Conservation (phyloP, 2,888 invertebrate genomes). For the Coremacera marginata region DNA sequence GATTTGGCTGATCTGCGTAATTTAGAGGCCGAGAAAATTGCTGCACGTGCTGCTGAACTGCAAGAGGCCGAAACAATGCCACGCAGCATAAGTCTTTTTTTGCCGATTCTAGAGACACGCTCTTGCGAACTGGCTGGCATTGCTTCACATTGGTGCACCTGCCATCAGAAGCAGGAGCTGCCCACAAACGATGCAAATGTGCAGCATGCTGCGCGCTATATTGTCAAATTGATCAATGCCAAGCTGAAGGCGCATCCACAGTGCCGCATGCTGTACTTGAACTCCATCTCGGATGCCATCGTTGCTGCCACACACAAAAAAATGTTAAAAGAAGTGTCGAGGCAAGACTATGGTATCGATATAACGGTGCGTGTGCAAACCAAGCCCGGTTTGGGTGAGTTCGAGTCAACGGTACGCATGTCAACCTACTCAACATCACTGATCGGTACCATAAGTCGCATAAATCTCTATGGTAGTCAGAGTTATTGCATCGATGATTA, state of each 20-base stretch:
- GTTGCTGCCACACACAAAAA: slow-evolving; percentile 70
- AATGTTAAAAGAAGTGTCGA: slow-evolving; percentile 61
- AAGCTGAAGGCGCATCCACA: slow-evolving; percentile 74
- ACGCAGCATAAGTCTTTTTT: slow-evolving; percentile 82
- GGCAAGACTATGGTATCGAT: slow-evolving; percentile 63
- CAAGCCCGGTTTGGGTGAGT: slow-evolving; percentile 72
- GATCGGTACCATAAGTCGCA: slow-evolving; percentile 79
- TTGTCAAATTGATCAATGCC: slow-evolving; percentile 77
- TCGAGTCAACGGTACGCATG: slow-evolving; percentile 82
- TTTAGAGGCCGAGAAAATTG: slow-evolving; percentile 69
- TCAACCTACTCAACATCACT: slow-evolving; percentile 61
- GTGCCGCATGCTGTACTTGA: slow-evolving; percentile 76
- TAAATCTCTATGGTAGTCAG: slow-evolving; percentile 85
- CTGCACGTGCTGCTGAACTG: slow-evolving; percentile 63
- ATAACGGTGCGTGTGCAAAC: slow-evolving; percentile 70
- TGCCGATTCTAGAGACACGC: slow-evolving; percentile 77
- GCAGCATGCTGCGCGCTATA: slow-evolving; percentile 72
- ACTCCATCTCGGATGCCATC: slow-evolving; percentile 77
- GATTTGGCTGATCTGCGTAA: slow-evolving; percentile 75
- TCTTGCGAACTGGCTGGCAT: slow-evolving; percentile 85
- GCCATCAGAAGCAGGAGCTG: slow-evolving; percentile 77
- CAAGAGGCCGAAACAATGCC: slow-evolving; percentile 67
- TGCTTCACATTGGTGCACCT: slow-evolving; percentile 89
- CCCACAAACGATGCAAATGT: slow-evolving; percentile 72
- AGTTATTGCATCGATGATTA: slow-evolving; percentile 82